Base-by-base conservation (phyloP, 2,888 invertebrate species). In the Drosophila neotestacea region DNA sequence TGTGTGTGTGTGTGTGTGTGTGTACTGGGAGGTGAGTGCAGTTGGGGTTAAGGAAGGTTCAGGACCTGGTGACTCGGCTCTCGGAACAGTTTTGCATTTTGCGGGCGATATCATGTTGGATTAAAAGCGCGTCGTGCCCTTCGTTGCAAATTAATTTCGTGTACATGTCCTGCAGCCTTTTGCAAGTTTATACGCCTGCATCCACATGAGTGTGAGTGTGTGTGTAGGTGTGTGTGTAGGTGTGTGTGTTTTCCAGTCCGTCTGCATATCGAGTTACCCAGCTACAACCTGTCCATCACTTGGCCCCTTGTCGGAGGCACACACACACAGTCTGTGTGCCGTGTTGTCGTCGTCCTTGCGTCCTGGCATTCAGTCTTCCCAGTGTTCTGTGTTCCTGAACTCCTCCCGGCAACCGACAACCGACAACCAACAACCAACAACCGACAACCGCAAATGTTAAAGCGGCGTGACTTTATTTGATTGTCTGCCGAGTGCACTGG, bases 401-500 rank as follows among this genome's bases (percentile, higher is more conserved):
- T 2, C 11, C 46, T 28, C 28, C 46, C 7, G 48, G 10, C 48
- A 34, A 48, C 32, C 34, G 16, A 16, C 34, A 47, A 27, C 22
- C 10, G 47, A 11, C 42, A 42, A 27, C 27, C 27, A 11, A 47
- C 47, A 28, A 11, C 44, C 10, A 10, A 10, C 34, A 34, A 36
- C 42, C 70, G 72, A 64, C 71, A 67, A 84, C 88, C 84, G 68
- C 83, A 84, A 88, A 83, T 88, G 84, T 82, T 88, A 78, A 88
- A 88, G 83, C 86, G 84, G 84, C 81, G 79, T 84, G 86, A 85
- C 84, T 86, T 88, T 86, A 85, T 85, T 84, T 83, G 81, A 88
- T 88, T 83, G 83, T 74, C 88, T 68, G 52, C 36, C 60, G 54
- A 67, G 63, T 65, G 56, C 54, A 44, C 48, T 56, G 62, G 66